phyloP scores from a whole-genome alignment of 2,113 vertebrate species.

The Acrocephalus arundinaceus region DNA sequence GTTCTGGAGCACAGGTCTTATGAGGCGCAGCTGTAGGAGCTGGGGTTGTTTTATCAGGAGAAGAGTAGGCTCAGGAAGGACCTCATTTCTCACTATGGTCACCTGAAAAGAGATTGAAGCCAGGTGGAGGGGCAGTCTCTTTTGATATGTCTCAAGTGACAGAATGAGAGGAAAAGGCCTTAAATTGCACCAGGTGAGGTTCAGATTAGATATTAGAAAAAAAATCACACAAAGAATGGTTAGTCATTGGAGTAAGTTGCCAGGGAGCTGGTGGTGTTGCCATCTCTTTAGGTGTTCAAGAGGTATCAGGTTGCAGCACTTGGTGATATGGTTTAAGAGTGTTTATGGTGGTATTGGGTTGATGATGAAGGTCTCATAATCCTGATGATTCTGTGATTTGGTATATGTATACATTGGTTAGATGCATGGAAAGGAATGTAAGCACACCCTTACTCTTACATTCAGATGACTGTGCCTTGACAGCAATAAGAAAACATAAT shows the following conservation, averaged over 20 bases:
- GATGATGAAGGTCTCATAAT: not conserved
- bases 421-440: not conserved
- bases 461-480: not conserved
- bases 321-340: no score
- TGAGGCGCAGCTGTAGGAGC: not conserved
- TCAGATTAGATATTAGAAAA: not conserved
- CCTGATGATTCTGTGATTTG: not conserved
- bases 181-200: not conserved
- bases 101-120: not conserved
- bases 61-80: not conserved
- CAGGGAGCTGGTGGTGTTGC: not conserved
- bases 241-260: not conserved
- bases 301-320: no score
- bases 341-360: not conserved
- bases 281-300: not conserved
- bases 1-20: not conserved
- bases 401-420: not conserved
- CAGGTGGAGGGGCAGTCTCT: not conserved
- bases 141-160: not conserved
- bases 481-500: not conserved
- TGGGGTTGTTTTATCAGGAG: not conserved
- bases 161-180: not conserved
- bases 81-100: fast-evolving
- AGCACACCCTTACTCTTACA: not conserved
- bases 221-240: no score